These are phyloP conservation scores for Drosophila triauraria DNA, from an alignment of 1,140 invertebrate genomes.

Conservation along the genomic window DNA sequence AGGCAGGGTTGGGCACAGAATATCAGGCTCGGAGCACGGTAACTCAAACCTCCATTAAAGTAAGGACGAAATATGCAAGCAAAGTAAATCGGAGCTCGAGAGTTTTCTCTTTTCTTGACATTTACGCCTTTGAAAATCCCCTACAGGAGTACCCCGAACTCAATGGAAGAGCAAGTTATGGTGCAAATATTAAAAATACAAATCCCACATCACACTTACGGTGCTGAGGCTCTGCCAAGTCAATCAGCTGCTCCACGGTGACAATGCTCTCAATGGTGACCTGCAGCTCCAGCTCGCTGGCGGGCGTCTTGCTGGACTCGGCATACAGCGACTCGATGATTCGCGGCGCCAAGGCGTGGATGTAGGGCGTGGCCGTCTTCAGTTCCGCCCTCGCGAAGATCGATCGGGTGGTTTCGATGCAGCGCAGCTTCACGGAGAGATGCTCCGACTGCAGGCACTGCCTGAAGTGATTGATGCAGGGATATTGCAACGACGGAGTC, in stretches of 20 bases:
- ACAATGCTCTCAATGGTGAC: slow-evolving; percentile 89
- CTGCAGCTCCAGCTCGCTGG: slow-evolving; percentile 87
- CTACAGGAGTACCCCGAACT: slow-evolving; percentile 20
- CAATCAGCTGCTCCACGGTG: slow-evolving; percentile 90
- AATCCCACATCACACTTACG: slow-evolving; percentile 87
- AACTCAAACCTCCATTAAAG: not conserved
- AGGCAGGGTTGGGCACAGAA: not conserved
- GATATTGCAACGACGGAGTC: slow-evolving; percentile 94
- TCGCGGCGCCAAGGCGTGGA: slow-evolving; percentile 92
- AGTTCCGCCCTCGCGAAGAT: slow-evolving; percentile 91
- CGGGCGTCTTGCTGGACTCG: slow-evolving; percentile 87
- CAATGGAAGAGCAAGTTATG: not conserved
- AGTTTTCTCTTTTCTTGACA: not conserved
- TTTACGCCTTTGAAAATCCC: not conserved
- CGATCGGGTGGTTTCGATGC: slow-evolving; percentile 91
- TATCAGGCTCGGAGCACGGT: not conserved
- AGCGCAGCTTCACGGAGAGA: slow-evolving; percentile 90
- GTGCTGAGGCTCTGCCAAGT: slow-evolving; percentile 91
- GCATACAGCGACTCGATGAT: slow-evolving; percentile 90
- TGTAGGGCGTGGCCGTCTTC: slow-evolving; percentile 90
- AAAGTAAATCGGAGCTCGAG: not conserved
- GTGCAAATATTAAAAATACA: not conserved
- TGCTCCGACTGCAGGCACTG: slow-evolving; percentile 92
- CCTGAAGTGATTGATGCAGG: slow-evolving; percentile 96
- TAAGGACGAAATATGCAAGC: not conserved